Percentiles rank a stretch among this genome's conserved stretches.
Conservation (phyloP, 2,888 invertebrate genomes). For the Limnephilus lunatus region DNA sequence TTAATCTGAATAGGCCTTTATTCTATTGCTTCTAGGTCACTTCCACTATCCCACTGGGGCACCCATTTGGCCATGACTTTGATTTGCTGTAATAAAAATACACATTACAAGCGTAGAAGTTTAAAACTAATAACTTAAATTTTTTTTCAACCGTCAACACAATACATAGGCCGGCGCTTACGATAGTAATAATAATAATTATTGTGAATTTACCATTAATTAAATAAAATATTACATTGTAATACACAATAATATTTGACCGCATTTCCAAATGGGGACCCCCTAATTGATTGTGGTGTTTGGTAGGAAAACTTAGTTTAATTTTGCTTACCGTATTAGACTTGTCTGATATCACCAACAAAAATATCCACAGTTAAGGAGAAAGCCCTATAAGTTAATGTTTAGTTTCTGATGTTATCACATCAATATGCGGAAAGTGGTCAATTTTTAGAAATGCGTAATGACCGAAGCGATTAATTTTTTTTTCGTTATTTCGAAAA, state of each 20-base stretch:
- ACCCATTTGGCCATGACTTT: neutral
- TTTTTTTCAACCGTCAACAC: neutral
- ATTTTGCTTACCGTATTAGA: neutral
- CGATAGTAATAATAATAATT: neutral
- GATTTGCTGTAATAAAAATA: neutral
- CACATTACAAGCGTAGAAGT: too few species aligned
- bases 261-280: neutral
- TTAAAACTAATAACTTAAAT: too few species aligned
- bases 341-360: neutral
- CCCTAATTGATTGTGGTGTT: neutral
- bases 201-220: neutral
- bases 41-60: too few species aligned
- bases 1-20: too few species aligned
- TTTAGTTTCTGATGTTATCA: neutral
- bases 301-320: neutral
- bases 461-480: neutral
- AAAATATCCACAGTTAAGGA: neutral
- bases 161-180: neutral
- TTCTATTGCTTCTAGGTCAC: too few species aligned
- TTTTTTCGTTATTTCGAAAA: too few species aligned
- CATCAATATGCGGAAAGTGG: neutral
- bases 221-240: neutral
- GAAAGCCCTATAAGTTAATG: neutral
- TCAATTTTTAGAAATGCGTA: neutral
- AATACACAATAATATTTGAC: neutral